Percentiles rank a stretch among this genome's conserved stretches.
phyloP scores from a whole-genome alignment of 1,140 invertebrate genomes.

The Drosophila elegans region DNA sequence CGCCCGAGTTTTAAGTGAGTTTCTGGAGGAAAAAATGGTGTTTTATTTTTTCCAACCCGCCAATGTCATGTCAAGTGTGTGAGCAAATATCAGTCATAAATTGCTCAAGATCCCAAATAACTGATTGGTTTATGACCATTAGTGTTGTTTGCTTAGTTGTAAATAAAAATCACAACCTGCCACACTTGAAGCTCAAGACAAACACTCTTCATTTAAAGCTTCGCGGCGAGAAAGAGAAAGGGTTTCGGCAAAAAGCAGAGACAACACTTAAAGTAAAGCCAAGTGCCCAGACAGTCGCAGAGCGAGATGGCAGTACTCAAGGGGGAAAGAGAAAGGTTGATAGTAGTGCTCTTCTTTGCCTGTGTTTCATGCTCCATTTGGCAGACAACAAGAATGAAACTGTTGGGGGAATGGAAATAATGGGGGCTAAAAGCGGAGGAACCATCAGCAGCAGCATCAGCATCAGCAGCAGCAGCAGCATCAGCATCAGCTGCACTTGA shows the following conservation, averaged over 20 bases:
- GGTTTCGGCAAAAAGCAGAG: conserved; percentile 63
- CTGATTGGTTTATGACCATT: conserved; percentile 36
- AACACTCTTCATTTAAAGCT: conserved; percentile 71
- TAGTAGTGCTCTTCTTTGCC: conserved; percentile 16
- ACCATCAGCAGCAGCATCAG: conserved; percentile 9
- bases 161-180: conserved; percentile 80
- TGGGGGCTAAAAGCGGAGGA: background rate
- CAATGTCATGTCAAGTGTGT: conserved; percentile 65
- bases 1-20: conserved; percentile 1
- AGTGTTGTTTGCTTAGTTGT: conserved; percentile 57
- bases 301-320: conserved; percentile 3
- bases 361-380: conserved; percentile 76
- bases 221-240: conserved; percentile 37
- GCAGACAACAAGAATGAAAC: conserved; percentile 63
- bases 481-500: conserved; percentile 68
- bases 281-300: conserved; percentile 58
- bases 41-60: background rate
- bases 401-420: background rate
- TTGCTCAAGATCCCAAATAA: conserved; percentile 42
- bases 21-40: conserved; percentile 10
- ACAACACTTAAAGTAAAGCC: conserved; percentile 67
- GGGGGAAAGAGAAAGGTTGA: conserved; percentile 11
- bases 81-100: conserved; percentile 74
- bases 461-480: conserved; percentile 12
- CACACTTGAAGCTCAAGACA: conserved; percentile 78